Base-by-base conservation (phyloP, 2,797 vertebrate genomes). In the Microcaecilia unicolor region DNA sequence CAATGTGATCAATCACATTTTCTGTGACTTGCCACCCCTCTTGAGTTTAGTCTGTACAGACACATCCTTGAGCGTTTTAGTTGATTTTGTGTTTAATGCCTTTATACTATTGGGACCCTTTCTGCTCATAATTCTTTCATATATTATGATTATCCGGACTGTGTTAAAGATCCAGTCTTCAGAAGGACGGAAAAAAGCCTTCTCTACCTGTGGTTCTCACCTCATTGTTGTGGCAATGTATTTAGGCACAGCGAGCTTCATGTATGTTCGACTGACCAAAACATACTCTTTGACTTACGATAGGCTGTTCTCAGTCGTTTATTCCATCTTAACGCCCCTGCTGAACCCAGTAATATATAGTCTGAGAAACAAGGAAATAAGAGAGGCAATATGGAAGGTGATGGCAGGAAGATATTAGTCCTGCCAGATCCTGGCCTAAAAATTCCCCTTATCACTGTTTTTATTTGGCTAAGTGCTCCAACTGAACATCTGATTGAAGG, bases 181-280 rank as follows among this genome's bases (percentile, higher is more conserved):
- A 2, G 46, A 75, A 17, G 67, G 79, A 0, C 49, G 50, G n/a
- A 18, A 44, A 9, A 88, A 84, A 18, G 52, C 79, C 14, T 56
- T 86, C 16, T 86, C 78, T 11, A 84, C 80, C 1, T 89, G 82
- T 10, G 81, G 68, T 6, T 52, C 81, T 15, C 83, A 85, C 8
- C 57, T 87, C 4, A 63, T 78, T 2, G 68, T 86, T 18, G 83
- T 82, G 1, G 22, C 61, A 2, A 65, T 89, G 1, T 88, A 80
- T 28, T 70, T 60, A 4, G 48, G 59, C n/a, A 63, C 61, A 8
- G 57, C 71, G 9, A 41, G 22, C 15, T 37, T 47, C 28, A 51
- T 40, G 22, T 40, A 47, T 22, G 22, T 47, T 3, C 30, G 44
- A 14, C 8, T 34, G n/a, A 30, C 26, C 9, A 40, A 35, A 8